Conservation (phyloP, 1,140 invertebrate species). For the Papilio aristodemus region DNA sequence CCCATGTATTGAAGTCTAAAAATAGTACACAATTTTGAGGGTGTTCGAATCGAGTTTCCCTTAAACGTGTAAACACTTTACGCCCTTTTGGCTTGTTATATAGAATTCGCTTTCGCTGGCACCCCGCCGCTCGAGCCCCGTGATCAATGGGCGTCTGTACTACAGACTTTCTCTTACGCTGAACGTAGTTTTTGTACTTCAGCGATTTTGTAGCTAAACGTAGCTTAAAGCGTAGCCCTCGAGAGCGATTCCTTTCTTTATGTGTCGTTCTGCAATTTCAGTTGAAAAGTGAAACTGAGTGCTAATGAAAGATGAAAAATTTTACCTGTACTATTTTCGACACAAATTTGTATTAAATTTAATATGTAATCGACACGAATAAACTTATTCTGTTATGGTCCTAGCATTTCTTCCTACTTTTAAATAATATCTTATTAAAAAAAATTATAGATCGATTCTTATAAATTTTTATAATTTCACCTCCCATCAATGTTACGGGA, state of each 20-base stretch:
- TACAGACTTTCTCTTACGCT: conserved; percentile 68
- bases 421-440: too few relatives aligned
- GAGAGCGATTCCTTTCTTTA: conserved; percentile 31
- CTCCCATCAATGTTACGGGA: too few relatives aligned
- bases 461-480: too few relatives aligned
- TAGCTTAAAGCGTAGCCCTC: conserved; percentile 34
- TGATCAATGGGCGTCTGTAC: conserved; percentile 74
- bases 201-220: conserved; percentile 50
- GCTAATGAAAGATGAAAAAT: conserved; percentile 29
- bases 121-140: conserved; percentile 46
- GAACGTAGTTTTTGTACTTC: conserved; percentile 58
- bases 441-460: too few relatives aligned
- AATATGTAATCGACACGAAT: too few relatives aligned
- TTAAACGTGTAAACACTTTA: conserved; percentile 31
- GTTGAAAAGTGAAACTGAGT: conserved; percentile 38
- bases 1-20: neutral
- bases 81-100: conserved; percentile 31
- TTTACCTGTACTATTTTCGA: conserved; percentile 3
- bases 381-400: too few relatives aligned
- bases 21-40: conserved; percentile 18
- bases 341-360: neutral
- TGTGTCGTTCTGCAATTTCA: conserved; percentile 27
- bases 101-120: conserved; percentile 74
- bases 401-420: too few relatives aligned
- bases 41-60: conserved; percentile 36